Conservation (phyloP, 2,797 vertebrate genomes). For the Loris lydekkerianus region DNA sequence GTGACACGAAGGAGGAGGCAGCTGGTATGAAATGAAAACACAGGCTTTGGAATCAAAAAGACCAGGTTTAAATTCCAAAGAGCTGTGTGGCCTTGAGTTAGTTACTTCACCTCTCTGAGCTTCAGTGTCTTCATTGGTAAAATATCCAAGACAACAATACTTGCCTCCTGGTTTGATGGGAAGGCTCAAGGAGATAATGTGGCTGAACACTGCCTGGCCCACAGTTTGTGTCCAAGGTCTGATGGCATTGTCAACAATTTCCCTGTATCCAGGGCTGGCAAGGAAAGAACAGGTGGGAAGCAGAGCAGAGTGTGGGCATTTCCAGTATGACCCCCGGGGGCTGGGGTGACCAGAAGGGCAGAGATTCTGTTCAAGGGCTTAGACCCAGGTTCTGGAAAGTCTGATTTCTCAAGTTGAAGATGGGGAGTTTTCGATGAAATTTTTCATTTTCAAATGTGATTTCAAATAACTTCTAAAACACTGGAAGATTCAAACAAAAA, state of each 20-base stretch:
- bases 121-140: neutral
- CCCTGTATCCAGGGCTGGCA: neutral
- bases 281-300: neutral
- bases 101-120: neutral
- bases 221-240: neutral
- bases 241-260: neutral
- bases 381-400: neutral
- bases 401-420: neutral
- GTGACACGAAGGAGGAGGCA: neutral
- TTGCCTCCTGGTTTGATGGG: neutral
- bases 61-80: neutral
- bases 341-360: neutral
- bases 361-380: neutral
- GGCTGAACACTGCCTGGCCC: neutral
- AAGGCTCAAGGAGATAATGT: neutral
- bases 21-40: neutral
- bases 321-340: neutral
- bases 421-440: neutral
- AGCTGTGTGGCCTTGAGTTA: neutral
- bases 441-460: neutral
- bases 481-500: neutral
- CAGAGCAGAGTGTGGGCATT: neutral
- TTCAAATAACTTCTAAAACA: neutral
- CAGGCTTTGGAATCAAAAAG: neutral
- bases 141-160: neutral